phyloP scores from a whole-genome alignment of 2,888 invertebrate genomes.

The Metopia argyrocephala region DNA sequence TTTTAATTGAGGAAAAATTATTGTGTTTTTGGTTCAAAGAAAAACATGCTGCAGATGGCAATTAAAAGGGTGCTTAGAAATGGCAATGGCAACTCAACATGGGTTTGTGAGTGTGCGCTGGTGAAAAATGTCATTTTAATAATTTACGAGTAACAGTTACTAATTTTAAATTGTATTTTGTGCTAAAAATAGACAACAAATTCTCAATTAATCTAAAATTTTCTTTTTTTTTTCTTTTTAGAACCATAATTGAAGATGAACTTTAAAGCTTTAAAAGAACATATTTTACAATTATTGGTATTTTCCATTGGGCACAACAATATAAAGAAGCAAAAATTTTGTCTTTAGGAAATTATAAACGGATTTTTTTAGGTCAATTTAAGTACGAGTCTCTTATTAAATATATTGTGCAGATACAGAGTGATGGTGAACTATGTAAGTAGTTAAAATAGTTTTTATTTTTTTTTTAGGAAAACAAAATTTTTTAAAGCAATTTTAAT shows the following conservation, averaged over 20 bases:
- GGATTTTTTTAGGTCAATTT: conserved; percentile 55
- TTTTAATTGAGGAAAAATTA: conserved; percentile 57
- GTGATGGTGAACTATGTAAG: no score
- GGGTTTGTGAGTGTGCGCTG: not conserved
- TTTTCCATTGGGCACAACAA: not conserved
- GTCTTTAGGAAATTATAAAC: conserved; percentile 52
- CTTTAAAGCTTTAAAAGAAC: conserved; percentile 40
- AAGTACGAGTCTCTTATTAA: not conserved
- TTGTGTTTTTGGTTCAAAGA: conserved; percentile 16
- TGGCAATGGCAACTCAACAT: not conserved
- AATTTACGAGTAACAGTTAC: conserved; percentile 61
- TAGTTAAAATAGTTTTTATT: no score
- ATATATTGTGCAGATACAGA: not conserved
- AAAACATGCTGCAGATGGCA: conserved; percentile 33
- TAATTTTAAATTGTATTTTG: conserved; percentile 46
- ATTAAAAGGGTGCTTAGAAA: conserved; percentile 51
- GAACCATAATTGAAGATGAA: conserved; percentile 54
- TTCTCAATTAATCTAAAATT: conserved; percentile 30
- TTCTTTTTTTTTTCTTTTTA: conserved; percentile 5
- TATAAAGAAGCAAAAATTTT: conserved; percentile 41
- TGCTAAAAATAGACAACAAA: conserved; percentile 57
- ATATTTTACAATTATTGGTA: conserved; percentile 42
- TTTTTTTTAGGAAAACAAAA: no score
- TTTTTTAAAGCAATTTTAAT: no score
- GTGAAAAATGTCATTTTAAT: conserved; percentile 39